phyloP scores from a whole-genome alignment of 1,140 invertebrate genomes.

The Neuroterus valhalla region DNA sequence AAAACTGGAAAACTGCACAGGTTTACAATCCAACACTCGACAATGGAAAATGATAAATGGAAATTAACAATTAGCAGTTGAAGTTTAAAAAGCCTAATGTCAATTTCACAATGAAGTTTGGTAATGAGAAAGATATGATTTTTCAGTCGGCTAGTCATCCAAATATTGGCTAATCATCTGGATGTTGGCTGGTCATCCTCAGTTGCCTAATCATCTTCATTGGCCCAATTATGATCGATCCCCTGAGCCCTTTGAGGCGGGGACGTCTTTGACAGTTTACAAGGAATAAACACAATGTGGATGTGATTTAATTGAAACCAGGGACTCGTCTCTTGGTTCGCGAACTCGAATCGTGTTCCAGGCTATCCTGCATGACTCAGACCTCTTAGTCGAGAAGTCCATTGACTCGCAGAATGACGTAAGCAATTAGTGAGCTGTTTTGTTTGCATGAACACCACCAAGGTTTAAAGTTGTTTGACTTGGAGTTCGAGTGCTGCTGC shows the following conservation, averaged over 20 bases:
- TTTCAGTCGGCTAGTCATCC: conserved; percentile 16
- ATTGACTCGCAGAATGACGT: conserved; percentile 71
- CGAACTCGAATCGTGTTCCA: background rate
- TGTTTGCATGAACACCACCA: conserved; percentile 67
- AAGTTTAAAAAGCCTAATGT: too few species aligned
- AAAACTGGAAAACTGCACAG: too few species aligned
- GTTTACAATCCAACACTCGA: too few species aligned
- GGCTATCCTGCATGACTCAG: conserved; percentile 58
- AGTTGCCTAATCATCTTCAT: conserved; percentile 44
- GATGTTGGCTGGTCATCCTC: conserved; percentile 32
- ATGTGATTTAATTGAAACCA: conserved; percentile 63
- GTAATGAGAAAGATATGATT: too few species aligned
- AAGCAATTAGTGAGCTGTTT: conserved; percentile 73
- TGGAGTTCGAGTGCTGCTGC: conserved; percentile 59
- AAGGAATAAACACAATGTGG: conserved; percentile 62
- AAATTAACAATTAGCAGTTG: too few species aligned
- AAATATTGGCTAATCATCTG: background rate
- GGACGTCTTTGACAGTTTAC: conserved; percentile 49
- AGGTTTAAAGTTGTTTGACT: conserved; percentile 67
- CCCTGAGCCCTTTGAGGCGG: conserved; percentile 15
- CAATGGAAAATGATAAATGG: too few species aligned
- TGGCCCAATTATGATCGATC: conserved; percentile 41
- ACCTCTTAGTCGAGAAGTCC: conserved; percentile 61
- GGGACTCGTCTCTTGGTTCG: conserved; percentile 32
- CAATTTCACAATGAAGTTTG: too few species aligned